Evolutionary conservation across 2,797 vertebrate genomes (phyloP), one percentile per base, ranked within the genome.

Genomic region (Gambelia wislizenii): DNA sequence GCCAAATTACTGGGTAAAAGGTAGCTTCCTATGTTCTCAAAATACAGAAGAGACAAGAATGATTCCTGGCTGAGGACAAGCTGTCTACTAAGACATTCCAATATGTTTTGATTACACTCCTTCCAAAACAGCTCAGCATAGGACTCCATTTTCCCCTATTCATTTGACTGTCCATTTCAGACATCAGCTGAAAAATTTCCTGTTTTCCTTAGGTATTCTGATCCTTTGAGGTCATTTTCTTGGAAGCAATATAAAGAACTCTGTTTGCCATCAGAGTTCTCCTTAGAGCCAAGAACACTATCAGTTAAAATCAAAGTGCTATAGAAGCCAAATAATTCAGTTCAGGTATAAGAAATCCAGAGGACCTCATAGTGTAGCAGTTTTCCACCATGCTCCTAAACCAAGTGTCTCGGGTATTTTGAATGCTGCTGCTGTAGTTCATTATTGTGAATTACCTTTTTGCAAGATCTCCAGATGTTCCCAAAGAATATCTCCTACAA

Each of bases 401-500:
- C 39, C 52, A 16, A 47, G 25, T 3, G 30, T 39, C 13, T 54
- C 33, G 67, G 2, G 44, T 52, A 8, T 33, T 77, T 74, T 12
- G 44, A 22, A 13, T 84, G 39, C 33, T 0, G 3, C 0, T 0
- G 0, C 3, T 75, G 4, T 9, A 30, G 0, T 0, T 33, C 85
- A 61, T 22, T 22, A 0, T 0, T 18, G 20, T 76, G 33, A 84
- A 80, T 97, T 96, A 99, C 99, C 99, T 98, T 99, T 99, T 96
- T 99, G 99, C 95, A 98, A 88, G 97, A 99, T 99, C 96, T 99
- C 99, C 95, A 99, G 96, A 92, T 99, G 99, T 77, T 99, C 99
- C 99, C 99, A 99, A 30, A 99, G 98, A 96, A 99, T 99, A 93
- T 99, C 99, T 16, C 99, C 99, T 88, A 99, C 99, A 92, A 99